Conservation (phyloP, 2,113 vertebrate species). For the Malaclemys terrapin region DNA sequence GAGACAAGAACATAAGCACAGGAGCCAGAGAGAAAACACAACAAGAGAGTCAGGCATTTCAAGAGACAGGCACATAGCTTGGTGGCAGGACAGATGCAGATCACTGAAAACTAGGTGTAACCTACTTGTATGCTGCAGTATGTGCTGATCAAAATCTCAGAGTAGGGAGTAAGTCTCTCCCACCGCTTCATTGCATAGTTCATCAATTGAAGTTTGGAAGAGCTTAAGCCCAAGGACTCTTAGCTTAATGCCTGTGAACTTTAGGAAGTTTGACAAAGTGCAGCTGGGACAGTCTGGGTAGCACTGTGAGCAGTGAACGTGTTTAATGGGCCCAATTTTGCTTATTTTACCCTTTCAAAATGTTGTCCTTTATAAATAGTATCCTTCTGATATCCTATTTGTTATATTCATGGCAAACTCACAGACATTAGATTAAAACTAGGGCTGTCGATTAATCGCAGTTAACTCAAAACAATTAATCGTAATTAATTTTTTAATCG, state of each 20-base stretch:
- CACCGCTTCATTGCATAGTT: background rate
- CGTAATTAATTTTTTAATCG: no score
- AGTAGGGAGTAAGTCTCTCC: background rate
- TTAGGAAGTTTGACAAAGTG: background rate
- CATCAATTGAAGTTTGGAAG: background rate
- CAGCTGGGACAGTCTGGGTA: background rate
- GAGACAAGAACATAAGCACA: background rate
- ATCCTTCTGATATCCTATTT: background rate
- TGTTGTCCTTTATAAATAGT: background rate
- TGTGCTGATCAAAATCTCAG: rapidly evolving
- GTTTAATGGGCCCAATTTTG: background rate
- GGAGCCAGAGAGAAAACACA: rapidly evolving
- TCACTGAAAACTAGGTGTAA: background rate
- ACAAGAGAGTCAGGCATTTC: background rate
- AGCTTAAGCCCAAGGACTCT: background rate
- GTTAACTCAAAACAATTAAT: no score
- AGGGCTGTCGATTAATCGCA: no score
- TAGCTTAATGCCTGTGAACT: background rate
- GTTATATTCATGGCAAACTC: background rate
- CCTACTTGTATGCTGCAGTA: rapidly evolving
- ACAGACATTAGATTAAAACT: no score
- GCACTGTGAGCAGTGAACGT: background rate
- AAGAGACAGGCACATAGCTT: background rate
- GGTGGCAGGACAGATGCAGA: background rate
- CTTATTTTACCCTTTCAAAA: background rate